A percentile compares a stretch with the other conserved stretches of the same genome.
Evolutionary conservation across 2,797 vertebrate species (phyloP).

Genomic region (Nasua narica): DNA sequence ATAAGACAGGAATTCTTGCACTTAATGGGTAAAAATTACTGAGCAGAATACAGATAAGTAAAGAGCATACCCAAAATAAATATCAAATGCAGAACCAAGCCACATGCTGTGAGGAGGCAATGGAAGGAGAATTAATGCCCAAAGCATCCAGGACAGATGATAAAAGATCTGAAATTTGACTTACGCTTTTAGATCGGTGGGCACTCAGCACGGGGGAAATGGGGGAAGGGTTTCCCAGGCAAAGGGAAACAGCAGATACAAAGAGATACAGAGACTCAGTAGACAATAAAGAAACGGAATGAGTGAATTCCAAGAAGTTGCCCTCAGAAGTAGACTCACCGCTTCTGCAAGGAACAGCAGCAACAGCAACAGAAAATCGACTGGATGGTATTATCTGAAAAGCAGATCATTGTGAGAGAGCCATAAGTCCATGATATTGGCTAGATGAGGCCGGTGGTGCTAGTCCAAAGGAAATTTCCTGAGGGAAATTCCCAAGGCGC

Average conservation of each 20-base stretch:
- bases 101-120: background rate
- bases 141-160: background rate
- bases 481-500: background rate
- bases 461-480: background rate
- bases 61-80: background rate
- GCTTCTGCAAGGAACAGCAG: constrained; percentile 85
- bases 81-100: background rate
- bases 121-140: background rate
- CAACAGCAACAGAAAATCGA: constrained; percentile 90
- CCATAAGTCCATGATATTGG: fast-evolving
- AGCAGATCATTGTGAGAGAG: constrained; percentile 69
- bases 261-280: background rate
- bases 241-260: background rate
- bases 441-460: background rate
- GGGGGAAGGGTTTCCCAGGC: background rate
- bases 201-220: background rate
- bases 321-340: constrained; percentile 78
- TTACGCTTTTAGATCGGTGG: background rate
- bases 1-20: background rate
- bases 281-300: background rate
- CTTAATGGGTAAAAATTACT: background rate
- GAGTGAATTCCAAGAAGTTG: background rate
- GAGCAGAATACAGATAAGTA: background rate
- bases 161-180: background rate
- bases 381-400: constrained; percentile 87